Evolutionary conservation across 2,113 vertebrate genomes (phyloP).

Genomic region (Vidua macroura): DNA sequence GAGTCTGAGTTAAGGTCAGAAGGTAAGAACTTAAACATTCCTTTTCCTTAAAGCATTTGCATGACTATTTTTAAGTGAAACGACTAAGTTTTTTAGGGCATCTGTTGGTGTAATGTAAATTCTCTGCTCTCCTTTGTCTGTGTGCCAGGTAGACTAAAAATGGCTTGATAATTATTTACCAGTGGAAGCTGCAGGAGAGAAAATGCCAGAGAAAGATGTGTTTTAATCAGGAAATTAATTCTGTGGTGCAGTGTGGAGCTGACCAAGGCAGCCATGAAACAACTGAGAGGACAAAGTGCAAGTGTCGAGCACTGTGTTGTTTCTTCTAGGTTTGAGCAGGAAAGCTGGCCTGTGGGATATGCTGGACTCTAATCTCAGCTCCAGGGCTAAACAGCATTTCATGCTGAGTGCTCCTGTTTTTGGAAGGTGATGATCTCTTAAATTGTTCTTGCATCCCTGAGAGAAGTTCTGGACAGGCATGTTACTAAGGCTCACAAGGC

Average conservation of each 20-base stretch:
- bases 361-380: background rate
- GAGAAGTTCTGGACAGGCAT: background rate
- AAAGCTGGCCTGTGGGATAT: accelerated
- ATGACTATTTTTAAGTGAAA: background rate
- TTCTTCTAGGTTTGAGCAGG: background rate
- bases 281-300: background rate
- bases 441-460: accelerated
- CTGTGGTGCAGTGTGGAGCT: background rate
- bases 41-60: accelerated
- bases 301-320: accelerated
- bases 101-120: background rate
- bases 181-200: background rate
- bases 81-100: background rate
- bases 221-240: background rate
- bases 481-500: background rate
- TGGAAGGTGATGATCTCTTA: background rate
- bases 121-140: background rate
- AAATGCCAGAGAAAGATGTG: background rate
- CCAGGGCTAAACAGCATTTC: background rate
- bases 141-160: background rate
- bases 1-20: background rate
- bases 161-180: background rate
- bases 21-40: background rate
- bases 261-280: background rate
- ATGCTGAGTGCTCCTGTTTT: background rate